Base-by-base conservation (phyloP, 2,113 vertebrate genomes). In the Halichoerus grypus region DNA sequence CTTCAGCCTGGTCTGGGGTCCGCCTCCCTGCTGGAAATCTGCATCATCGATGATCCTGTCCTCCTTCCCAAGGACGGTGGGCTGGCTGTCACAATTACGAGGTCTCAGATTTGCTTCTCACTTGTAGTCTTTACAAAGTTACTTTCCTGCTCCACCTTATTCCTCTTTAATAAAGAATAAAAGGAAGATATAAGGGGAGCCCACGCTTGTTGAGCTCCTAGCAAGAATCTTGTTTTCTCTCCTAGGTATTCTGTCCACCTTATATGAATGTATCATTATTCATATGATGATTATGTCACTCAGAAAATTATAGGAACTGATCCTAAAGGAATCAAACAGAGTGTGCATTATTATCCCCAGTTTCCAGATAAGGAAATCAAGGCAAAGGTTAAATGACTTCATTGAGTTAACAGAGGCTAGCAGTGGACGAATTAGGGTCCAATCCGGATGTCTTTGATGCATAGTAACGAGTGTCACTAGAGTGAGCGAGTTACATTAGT, bases 1-100 rank as follows among this genome's bases (percentile, higher is more conserved):
- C 63, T 22, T 33, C 65, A 46, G 12, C 13, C 22, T 26, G 0
- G 21, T n/a, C 46, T 71, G 2, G 1, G 31, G 24, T 59, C 26
- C 2, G 1, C 22, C 28, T 19, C 4, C 3, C 11, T 46, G 8
- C 7, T 16, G 42, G 46, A 57, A 18, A 3, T 55, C 4, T 49
- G 26, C 14, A 31, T 18, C 26, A 42, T 13, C 28, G 39, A 49
- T 28, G 28, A 76, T 31, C 15, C 14, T 49, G 19, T 55, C 42
- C 33, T 42, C 18, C 28, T 77, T 67, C 21, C 59, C 21, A 39
- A 18, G 46, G n/a, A 31, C 21, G 7, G 33, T 4, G 19, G 42
- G 2, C 24, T 15, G 3, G 24, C 59, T 14, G 6, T 46, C 81
- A 69, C 3, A 33, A 91, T 53, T 76, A 14, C 42, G 0, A 14